Percentiles rank a stretch among this genome's conserved stretches.
These are phyloP conservation scores for Pseudomugil tenellus DNA, from an alignment of 2,797 vertebrate genomes.

Conservation along the genomic window DNA sequence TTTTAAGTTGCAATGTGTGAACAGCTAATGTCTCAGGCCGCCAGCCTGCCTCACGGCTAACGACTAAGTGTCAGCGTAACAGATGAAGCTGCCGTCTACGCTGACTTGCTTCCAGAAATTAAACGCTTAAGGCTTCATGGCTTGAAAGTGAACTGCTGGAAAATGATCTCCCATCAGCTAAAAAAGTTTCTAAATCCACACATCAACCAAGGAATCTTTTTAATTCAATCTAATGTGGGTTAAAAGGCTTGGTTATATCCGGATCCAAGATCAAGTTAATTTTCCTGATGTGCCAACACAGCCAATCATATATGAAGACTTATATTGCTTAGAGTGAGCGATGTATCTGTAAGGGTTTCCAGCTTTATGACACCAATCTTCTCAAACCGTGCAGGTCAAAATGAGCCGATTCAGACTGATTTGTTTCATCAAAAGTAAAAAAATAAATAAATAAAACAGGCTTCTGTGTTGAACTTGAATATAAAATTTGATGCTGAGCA, in stretches of 20 bases:
- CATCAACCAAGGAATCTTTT: neutral
- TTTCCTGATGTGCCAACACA: neutral
- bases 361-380: conserved; percentile 6
- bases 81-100: conserved; percentile 69
- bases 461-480: conserved; percentile 5
- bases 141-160: conserved; percentile 30
- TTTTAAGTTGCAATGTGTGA: conserved; percentile 28
- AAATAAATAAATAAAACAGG: neutral
- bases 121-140: conserved; percentile 36
- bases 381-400: neutral
- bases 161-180: conserved; percentile 16
- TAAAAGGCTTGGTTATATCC: no score
- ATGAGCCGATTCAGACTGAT: no score
- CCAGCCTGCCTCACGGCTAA: conserved; percentile 69
- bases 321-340: no score
- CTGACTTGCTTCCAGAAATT: no score
- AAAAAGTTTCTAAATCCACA: conserved; percentile 6
- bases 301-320: neutral
- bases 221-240: neutral
- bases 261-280: no score
- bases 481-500: conserved; percentile 4
- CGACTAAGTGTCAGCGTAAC: conserved; percentile 74
- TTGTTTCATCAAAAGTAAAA: neutral
- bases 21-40: conserved; percentile 70
- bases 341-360: no score